Base-by-base conservation (phyloP, 35 echinoderm and acorn worm species). In the Holothuria glaberrima region DNA sequence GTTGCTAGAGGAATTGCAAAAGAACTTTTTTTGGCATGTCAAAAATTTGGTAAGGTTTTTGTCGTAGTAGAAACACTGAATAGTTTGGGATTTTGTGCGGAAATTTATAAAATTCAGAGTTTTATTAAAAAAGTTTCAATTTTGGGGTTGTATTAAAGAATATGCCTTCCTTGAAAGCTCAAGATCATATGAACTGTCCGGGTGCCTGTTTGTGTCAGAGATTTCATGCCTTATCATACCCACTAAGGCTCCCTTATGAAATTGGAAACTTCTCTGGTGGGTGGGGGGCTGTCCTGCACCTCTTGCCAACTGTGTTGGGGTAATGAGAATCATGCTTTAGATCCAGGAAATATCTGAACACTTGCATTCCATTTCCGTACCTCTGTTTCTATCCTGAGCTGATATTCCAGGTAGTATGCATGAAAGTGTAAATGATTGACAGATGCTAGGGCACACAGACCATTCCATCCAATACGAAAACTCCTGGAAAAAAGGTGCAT, bases 341-440 rank as follows among this genome's bases (percentile, higher is more conserved):
- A 29, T n/a, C 2, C 62, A n/a, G 62, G 36, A 41, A 21, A 21
- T 65, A 29, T 41, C 36, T 41, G 36, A 7, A 41, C 36, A 41
- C 36, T 41, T 41, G 36, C 36, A 41, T 58, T n/a, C n/a, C n/a
- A 33, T 12, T 22, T 60, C 82, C 84, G 59, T 74, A 97, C 95
- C 84, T 74, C 81, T 68, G 71, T 88, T 59, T 94, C 93, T 60
- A 91, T 89, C 28, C 69, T 86, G 12, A 99, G 56, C 28, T 85
- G 80, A 59, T 93, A 59, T 28, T 93, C 41, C 13, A 93, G 31
- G 50, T 99, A 93, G 79, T 99, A 99, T 13, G 93, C 97, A 91
- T 99, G 97, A 71, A 99, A 95, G 74, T 99, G 97, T 30, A 95
- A 84, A 89, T 99, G 97, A 75, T 99, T 99, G 41, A 99, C 97